Evolutionary conservation across 1,140 invertebrate genomes (phyloP), one percentile per base, ranked within the genome.

Genomic region (Plectus sambesii): DNA sequence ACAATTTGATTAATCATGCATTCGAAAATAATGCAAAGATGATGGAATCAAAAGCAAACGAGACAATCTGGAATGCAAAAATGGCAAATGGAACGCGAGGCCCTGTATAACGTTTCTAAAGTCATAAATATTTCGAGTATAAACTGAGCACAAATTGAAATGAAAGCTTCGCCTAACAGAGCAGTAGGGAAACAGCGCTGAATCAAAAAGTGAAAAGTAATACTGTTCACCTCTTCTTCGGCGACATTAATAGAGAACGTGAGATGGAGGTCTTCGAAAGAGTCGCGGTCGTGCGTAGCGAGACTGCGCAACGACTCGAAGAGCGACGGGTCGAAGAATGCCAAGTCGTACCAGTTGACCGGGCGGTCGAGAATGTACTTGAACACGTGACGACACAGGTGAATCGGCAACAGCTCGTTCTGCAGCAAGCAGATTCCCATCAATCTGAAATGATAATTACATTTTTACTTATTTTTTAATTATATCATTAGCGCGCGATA

Each of bases 361-460:
- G 85, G 82, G 58, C 88, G 78, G 1, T 82, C 85, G 46, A 99
- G 73, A 49, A 99, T 83, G 60, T 83, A 93, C 70, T 98, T 98
- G 40, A 98, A 74, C 4, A 98, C 90, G 70, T 97, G 93, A 51
- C 94, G 80, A 71, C 89, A 93, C n/a, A 99, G 74, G 63, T 87
- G 89, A 71, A 99, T 82, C 3, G 93, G 93, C 70, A 92, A 93
- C 33, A 98, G 74, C 71, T 99, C 93, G 68, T 97, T 97, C 79
- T 98, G 92, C 46, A 96, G 76, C 20, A 99, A 76, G 72, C 92
- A 98, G 33, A 99, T 73, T 26, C 93, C 94, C 58, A 99, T 83
- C 42, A 99, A 78, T 72, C 87, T 86, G 64, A 41, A 71, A 70
- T 55, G 57, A 9, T 12, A 23, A 23, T 29, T 40, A 15, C 12